Conservation (phyloP, 2,797 vertebrate species). For the Cirrhinus mrigala region DNA sequence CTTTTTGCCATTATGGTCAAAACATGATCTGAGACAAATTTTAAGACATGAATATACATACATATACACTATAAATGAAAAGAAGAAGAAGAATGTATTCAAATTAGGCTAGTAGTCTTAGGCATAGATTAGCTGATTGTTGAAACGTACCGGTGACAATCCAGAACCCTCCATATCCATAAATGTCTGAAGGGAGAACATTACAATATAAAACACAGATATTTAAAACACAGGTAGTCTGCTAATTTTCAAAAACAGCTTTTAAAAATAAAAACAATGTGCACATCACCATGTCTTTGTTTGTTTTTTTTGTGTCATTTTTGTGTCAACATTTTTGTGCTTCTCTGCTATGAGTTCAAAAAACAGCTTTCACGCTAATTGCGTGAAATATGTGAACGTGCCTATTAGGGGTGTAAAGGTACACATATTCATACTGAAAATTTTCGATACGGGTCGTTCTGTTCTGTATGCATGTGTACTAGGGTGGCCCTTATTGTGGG, state of each 20-base stretch:
- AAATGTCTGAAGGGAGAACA: conserved; percentile 81
- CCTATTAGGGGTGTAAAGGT: too few relatives aligned
- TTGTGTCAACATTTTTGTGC: too few relatives aligned
- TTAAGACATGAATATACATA: too few relatives aligned
- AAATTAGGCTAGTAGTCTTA: background rate
- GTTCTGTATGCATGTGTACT: too few relatives aligned
- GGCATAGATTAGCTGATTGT: conserved; percentile 7
- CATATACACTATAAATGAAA: background rate
- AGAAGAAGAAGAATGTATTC: background rate
- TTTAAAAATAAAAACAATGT: background rate
- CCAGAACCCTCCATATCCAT: conserved; percentile 97
- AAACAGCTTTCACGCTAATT: background rate
- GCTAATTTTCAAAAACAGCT: background rate
- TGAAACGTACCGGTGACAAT: conserved; percentile 84
- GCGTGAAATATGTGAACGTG: background rate
- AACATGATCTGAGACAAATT: too few relatives aligned
- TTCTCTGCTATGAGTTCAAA: background rate
- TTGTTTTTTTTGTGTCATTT: background rate
- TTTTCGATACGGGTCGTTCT: too few relatives aligned
- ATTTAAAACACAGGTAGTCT: conserved; percentile 32
- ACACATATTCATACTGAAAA: too few relatives aligned
- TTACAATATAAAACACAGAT: conserved; percentile 28
- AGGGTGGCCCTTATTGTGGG: too few relatives aligned
- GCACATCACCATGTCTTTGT: background rate
- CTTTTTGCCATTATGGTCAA: too few relatives aligned